Evolutionary conservation across 2,113 vertebrate species (phyloP).

Genomic region (Alligator sinensis): DNA sequence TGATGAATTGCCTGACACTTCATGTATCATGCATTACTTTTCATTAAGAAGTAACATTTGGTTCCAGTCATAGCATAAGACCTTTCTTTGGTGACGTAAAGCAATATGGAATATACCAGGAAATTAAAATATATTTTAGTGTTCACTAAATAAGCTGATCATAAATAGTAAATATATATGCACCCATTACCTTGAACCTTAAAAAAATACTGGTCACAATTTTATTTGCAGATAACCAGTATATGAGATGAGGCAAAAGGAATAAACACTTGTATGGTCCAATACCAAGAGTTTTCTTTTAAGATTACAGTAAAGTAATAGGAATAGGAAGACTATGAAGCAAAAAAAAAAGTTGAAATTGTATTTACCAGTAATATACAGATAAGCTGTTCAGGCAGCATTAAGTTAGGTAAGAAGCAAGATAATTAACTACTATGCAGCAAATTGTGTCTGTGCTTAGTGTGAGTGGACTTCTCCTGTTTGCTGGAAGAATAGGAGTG

Average conservation of each 20-base stretch:
- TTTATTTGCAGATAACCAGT: not conserved
- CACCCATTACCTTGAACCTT: not conserved
- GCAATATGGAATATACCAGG: constrained; percentile 36
- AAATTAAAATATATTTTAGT: constrained; percentile 29
- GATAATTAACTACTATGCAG: not conserved
- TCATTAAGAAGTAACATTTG: constrained; percentile 74
- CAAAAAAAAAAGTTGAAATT: not conserved
- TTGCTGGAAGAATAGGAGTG: not conserved
- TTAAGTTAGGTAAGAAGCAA: not conserved
- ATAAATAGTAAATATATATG: not conserved
- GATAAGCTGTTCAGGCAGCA: not conserved
- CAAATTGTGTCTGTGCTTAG: not conserved
- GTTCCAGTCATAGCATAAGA: constrained; percentile 64
- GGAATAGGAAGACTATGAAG: not conserved
- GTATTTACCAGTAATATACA: not conserved
- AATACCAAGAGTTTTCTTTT: not conserved
- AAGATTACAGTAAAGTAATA: constrained; percentile 27
- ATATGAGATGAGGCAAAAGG: not conserved
- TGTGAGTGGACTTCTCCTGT: not conserved
- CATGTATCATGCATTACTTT: constrained; percentile 63
- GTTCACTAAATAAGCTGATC: not conserved
- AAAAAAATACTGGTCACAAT: not conserved
- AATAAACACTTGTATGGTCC: not conserved
- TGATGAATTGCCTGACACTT: constrained; percentile 74
- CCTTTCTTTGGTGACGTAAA: constrained; percentile 59